Evolutionary conservation across 2,888 invertebrate genomes (phyloP), one percentile per base, ranked within the genome.

Genomic region (Acronicta leporina): DNA sequence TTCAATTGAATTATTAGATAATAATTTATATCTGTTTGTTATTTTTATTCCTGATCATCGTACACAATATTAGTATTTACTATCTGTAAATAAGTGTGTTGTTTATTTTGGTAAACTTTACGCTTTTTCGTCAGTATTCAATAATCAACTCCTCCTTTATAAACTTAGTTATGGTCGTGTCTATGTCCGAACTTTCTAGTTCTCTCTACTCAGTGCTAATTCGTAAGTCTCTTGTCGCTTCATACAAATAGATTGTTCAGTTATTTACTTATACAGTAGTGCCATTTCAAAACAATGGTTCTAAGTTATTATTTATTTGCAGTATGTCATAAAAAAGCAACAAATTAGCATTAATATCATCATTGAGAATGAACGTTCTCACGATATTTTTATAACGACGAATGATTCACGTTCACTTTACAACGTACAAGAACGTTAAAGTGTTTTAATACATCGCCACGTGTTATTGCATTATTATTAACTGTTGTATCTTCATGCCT

Each of bases 341-440:
- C 33, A 35, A 46, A 25, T 43, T 35, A 45, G 6, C 25, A 48
- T 43, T 49, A 40, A 41, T 67, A 38, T 38, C 16, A 46, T 56
- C 51, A 45, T 61, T 44, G 50, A 20, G 42, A 54, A 27, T 45
- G 41, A 38, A 20, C 15, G 51, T 72, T 56, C 62, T 62, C 68
- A 72, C 73, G 55, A 67, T 52, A 33, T 35, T 38, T 33, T 70
- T 38, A n/a, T n/a, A 47, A 50, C 35, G 52, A 45, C 14, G 50
- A 27, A 44, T 72, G 68, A 72, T 53, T 73, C 73, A 69, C 55
- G 52, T 16, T 27, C 11, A 44, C 20, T 20, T 46, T 53, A 67
- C 49, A 44, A 44, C 56, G 49, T 72, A 25, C 16, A 7, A 27
- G 52, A n/a, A 20, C 15, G 15, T 27, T 53, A 52, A 45, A 52